phyloP scores from a whole-genome alignment of 2,797 vertebrate species.

The Apogon talboti region DNA sequence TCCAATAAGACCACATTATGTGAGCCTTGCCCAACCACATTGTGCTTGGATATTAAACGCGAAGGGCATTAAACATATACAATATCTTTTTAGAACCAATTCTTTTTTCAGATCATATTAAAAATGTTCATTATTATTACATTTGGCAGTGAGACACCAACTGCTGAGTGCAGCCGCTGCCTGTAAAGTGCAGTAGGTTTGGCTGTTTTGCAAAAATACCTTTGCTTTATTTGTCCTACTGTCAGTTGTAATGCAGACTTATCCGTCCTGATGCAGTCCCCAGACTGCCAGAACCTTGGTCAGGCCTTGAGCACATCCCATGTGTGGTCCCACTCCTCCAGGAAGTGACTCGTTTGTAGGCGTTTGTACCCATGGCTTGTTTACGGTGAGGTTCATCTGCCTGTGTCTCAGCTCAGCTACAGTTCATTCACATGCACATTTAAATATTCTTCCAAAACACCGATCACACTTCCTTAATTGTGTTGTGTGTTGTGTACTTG shows the following conservation, averaged over 20 bases:
- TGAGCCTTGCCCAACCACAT: neutral
- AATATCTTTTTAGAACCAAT: neutral
- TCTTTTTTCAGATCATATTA: slow-evolving; percentile 14
- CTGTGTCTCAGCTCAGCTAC: no score
- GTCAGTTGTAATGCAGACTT: slow-evolving; percentile 19
- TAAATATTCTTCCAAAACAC: no score
- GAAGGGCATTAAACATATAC: no score
- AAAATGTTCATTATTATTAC: slow-evolving; percentile 16
- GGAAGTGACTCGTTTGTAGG: slow-evolving; percentile 10
- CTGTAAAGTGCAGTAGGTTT: slow-evolving; percentile 10
- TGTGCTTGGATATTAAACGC: slow-evolving; percentile 19
- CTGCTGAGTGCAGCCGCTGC: neutral
- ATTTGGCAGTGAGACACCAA: slow-evolving; percentile 13
- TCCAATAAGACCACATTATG: slow-evolving; percentile 6
- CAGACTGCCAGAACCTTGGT: neutral
- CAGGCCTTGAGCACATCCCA: slow-evolving; percentile 12
- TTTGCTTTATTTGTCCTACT: slow-evolving; percentile 28
- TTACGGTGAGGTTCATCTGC: neutral
- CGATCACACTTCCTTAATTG: no score
- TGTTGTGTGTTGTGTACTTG: no score
- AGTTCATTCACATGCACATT: no score
- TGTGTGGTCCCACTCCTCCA: neutral
- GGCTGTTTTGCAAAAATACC: slow-evolving; percentile 22
- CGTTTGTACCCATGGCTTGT: neutral
- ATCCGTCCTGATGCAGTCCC: neutral